Percentiles rank a stretch among this genome's conserved stretches.
Evolutionary conservation across 2,797 vertebrate species (phyloP).

Genomic region (Gallinago solitaria): DNA sequence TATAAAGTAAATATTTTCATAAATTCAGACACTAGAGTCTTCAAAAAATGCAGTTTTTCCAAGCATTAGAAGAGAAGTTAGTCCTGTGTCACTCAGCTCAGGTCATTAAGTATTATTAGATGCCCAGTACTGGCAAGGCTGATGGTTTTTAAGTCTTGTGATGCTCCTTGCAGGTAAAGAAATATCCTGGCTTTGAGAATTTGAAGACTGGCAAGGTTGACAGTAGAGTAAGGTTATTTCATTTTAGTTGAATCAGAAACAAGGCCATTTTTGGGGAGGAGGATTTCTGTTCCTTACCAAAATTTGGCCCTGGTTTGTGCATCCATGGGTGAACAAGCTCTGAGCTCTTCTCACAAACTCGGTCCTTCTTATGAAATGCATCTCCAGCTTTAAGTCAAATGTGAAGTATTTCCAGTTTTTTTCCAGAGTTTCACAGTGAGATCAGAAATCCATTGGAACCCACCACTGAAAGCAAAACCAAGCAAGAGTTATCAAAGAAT

Average conservation of each 20-base stretch:
- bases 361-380: background rate
- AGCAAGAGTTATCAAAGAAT: background rate
- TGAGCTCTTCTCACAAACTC: background rate
- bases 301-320: background rate
- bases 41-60: too few relatives aligned
- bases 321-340: background rate
- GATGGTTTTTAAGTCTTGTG: background rate
- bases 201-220: background rate
- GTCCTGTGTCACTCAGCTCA: too few relatives aligned
- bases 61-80: too few relatives aligned
- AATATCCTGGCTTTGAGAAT: background rate
- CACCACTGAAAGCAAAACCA: background rate
- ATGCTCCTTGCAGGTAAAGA: background rate
- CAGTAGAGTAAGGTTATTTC: background rate
- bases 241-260: background rate
- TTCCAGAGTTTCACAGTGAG: background rate
- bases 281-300: background rate
- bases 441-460: background rate
- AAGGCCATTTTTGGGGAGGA: rapidly evolving
- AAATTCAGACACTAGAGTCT: too few relatives aligned
- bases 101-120: background rate
- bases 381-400: background rate
- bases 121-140: background rate
- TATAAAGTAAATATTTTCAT: too few relatives aligned
- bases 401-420: background rate